These are phyloP conservation scores for Ginglymostoma cirratum DNA, from an alignment of 2,113 vertebrate species.

Conservation along the genomic window DNA sequence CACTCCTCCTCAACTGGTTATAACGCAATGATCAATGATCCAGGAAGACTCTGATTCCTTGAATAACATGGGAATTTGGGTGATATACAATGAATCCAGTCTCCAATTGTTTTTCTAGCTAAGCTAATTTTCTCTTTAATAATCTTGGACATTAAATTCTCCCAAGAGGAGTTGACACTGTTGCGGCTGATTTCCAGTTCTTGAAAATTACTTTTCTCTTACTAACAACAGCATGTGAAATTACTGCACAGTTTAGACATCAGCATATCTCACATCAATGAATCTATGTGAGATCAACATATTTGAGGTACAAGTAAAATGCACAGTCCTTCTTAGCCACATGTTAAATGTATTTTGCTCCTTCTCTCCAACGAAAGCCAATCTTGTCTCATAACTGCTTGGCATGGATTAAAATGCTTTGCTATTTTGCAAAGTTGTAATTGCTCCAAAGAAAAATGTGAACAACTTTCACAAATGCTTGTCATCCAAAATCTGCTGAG, in stretches of 20 bases:
- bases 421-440: not conserved
- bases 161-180: not conserved
- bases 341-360: not conserved
- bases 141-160: conserved; percentile 24
- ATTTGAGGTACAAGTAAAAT: not conserved
- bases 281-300: not conserved
- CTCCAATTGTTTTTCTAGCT: not conserved
- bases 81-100: not conserved
- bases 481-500: not conserved
- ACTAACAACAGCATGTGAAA: not conserved
- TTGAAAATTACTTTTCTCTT: not conserved
- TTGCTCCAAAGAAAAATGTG: no score
- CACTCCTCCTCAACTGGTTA: no score
- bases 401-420: not conserved
- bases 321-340: not conserved
- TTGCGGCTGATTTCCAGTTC: not conserved
- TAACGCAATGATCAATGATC: not conserved
- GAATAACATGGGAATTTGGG: not conserved
- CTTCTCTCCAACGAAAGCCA: not conserved
- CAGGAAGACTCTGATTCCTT: not conserved
- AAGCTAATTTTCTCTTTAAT: conserved; percentile 22
- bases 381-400: not conserved
- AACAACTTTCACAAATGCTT: not conserved
- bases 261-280: not conserved
- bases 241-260: not conserved